Evolutionary conservation across 2,113 vertebrate genomes (phyloP).

Genomic region (Orientallactaga bullata): DNA sequence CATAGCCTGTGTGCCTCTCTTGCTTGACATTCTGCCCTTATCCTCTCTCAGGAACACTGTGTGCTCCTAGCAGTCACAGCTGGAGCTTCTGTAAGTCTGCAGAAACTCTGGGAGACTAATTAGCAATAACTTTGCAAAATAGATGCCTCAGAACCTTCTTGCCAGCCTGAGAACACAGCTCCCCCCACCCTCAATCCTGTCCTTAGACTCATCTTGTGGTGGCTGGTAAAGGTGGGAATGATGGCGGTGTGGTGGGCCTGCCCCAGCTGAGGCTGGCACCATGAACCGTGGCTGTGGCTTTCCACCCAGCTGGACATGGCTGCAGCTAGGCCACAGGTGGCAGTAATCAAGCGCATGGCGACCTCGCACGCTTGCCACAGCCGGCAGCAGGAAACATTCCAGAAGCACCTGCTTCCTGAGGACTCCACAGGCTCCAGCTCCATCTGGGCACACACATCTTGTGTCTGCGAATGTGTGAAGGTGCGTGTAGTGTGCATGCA

Average conservation of each 20-base stretch:
- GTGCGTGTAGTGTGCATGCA: no score
- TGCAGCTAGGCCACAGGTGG: constrained; percentile 86
- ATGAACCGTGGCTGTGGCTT: constrained; percentile 76
- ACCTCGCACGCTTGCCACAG: constrained; percentile 77
- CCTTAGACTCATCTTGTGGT: no score
- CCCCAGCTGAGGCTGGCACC: not conserved
- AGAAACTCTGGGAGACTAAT: not conserved
- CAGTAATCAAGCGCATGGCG: constrained; percentile 84
- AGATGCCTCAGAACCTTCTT: not conserved
- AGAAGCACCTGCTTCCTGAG: constrained; percentile 91
- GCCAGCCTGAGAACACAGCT: no score
- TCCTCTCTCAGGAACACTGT: not conserved
- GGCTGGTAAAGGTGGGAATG: not conserved
- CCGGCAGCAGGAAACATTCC: constrained; percentile 89
- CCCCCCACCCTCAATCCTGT: no score
- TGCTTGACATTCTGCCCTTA: not conserved
- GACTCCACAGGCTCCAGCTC: constrained; percentile 87
- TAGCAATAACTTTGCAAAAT: not conserved
- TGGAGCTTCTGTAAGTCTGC: not conserved
- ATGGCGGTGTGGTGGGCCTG: no score
- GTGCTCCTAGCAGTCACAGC: not conserved
- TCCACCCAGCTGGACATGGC: constrained; percentile 86
- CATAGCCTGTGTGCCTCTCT: not conserved
- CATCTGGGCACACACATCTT: constrained; percentile 82
- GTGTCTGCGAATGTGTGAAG: no score